phyloP scores from a whole-genome alignment of 2,888 invertebrate genomes.

The Automeris io region DNA sequence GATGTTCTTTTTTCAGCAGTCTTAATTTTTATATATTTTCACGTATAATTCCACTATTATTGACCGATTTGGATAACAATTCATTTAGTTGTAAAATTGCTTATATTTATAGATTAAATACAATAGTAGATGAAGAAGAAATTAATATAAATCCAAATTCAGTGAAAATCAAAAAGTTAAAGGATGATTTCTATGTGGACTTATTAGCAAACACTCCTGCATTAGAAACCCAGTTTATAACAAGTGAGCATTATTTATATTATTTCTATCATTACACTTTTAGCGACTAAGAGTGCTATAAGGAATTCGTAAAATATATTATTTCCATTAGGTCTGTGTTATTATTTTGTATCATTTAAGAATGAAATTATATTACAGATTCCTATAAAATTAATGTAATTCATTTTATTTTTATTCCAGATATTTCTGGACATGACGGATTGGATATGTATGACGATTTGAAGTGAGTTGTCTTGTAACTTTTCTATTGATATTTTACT shows the following conservation, averaged over 20 bases:
- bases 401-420: conserved; percentile 22
- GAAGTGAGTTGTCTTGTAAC: conserved; percentile 40
- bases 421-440: conserved; percentile 34
- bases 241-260: conserved; percentile 31
- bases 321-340: no score
- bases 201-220: conserved; percentile 52
- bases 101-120: conserved; percentile 47
- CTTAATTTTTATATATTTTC: no score
- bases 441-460: conserved; percentile 45
- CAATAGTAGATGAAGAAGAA: conserved; percentile 43
- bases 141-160: conserved; percentile 18
- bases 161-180: conserved; percentile 47
- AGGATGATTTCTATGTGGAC: conserved; percentile 64
- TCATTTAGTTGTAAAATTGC: no score
- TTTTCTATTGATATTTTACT: background rate
- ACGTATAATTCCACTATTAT: no score
- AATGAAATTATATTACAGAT: conserved; percentile 31
- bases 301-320: no score
- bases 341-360: background rate
- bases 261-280: background rate
- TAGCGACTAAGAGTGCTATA: no score
- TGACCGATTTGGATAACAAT: no score
- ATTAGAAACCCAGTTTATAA: conserved; percentile 44
- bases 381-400: no score
- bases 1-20: no score